Conservation (phyloP, 2,113 vertebrate species). For the Microcebus lehilahytsara region DNA sequence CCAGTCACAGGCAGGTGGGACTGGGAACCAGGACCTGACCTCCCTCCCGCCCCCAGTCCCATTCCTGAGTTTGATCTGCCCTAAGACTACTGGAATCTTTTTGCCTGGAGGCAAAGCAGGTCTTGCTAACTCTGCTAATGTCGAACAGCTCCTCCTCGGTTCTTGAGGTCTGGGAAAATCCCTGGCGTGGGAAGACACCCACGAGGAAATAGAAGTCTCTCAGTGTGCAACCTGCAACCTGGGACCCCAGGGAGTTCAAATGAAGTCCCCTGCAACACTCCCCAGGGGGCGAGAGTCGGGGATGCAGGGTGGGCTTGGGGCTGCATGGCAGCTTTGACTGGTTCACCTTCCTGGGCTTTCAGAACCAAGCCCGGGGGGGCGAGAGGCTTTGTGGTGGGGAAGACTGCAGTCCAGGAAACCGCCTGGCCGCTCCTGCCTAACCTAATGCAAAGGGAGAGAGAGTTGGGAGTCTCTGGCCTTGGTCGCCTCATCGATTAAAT, state of each 20-base stretch:
- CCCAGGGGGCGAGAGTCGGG: neutral
- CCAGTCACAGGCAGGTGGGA: neutral
- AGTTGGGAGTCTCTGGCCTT: neutral
- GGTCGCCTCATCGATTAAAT: neutral
- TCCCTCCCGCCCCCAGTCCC: fast-evolving
- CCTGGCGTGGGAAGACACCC: neutral
- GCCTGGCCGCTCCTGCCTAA: neutral
- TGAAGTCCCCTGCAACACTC: neutral
- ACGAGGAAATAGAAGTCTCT: neutral
- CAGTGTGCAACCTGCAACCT: neutral
- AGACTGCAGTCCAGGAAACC: neutral
- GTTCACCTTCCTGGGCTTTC: neutral
- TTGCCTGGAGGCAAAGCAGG: neutral
- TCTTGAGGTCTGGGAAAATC: neutral
- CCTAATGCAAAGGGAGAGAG: neutral
- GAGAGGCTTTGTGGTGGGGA: neutral
- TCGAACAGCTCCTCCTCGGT: neutral
- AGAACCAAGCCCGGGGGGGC: neutral
- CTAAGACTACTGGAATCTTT: neutral
- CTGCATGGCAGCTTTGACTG: neutral
- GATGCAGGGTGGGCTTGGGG: neutral
- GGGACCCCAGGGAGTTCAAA: neutral
- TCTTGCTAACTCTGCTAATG: neutral
- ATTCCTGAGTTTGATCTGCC: neutral
- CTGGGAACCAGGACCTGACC: neutral